Base-by-base conservation (phyloP, 1,140 invertebrate species). In the Bombus turneri region DNA sequence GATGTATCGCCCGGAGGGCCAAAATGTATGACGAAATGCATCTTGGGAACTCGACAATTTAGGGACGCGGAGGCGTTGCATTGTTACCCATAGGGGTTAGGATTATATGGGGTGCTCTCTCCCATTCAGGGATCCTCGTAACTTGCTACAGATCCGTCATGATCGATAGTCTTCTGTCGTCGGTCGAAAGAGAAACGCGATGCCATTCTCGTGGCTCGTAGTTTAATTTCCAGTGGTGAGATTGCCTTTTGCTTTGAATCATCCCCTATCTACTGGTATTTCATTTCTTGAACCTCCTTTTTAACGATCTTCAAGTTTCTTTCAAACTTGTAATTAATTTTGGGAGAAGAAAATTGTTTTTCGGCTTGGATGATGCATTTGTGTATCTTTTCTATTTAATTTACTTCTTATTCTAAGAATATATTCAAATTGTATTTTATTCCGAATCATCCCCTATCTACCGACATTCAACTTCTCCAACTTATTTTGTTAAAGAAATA, bases 161-260 rank as follows among this genome's bases (percentile, higher is more conserved):
- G 93, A 94, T 94, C 94, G 93, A 94, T 94, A 94, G 93, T 91
- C 85, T 88, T 87, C 78, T 88, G 83, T 81, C 85, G 88, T 86
- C 85, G 87, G 82, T 89, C 86, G 88, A 92, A 91, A 92, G 90
- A 91, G 90, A 91, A 87, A 91, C 92, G 74, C 80, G 85, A 75
- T 87, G 66, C 72, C 72, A 74, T 71, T 47, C 83, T 22, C 69
- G 28, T n/a, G 25, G 25, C 39, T 10, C 10, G 12, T 28, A 72
- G 37, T 37, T 74, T 74, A 41, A 74, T 74, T 76, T 34, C 25
- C 57, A 39, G 34, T 5, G n/a, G 22, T 34, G 22, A 28, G 10
- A 34, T 59, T 62, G n/a, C 28, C 28, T 25, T 22, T 59, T 62
- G n/a, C 28, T 22, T 25, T 22, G 47, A 34, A 59, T 53, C 47